Evolutionary conservation across 1,140 invertebrate species (phyloP).

Genomic region (Cyclargus thomasi): DNA sequence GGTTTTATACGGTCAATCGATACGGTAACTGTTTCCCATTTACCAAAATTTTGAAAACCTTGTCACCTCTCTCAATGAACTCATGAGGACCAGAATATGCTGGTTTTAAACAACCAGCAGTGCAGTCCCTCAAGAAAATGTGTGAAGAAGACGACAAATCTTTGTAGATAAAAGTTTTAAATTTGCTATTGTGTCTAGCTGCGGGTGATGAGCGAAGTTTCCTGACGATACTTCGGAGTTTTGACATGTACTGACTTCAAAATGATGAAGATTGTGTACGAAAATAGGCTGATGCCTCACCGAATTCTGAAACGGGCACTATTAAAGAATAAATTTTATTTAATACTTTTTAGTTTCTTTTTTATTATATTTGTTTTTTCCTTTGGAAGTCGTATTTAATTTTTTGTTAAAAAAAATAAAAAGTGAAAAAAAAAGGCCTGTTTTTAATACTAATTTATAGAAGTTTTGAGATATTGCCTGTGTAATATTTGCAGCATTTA

Average conservation of each 20-base stretch:
- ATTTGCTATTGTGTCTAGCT: not conserved
- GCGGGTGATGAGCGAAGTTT: constrained; percentile 16
- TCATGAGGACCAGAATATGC: constrained; percentile 24
- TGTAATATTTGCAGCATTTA: too few species aligned
- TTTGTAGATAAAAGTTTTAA: constrained; percentile 12
- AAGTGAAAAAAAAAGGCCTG: too few species aligned
- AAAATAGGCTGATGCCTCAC: too few species aligned
- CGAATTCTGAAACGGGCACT: too few species aligned
- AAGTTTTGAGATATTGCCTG: too few species aligned
- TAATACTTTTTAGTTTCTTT: too few species aligned
- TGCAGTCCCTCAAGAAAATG: constrained; percentile 20
- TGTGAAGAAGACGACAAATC: constrained; percentile 15
- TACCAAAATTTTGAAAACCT: constrained; percentile 9
- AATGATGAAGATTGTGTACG: too few species aligned
- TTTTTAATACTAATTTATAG: too few species aligned
- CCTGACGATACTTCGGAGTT: constrained; percentile 18
- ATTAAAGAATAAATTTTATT: too few species aligned
- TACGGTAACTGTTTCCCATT: constrained; percentile 22
- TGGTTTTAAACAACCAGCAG: constrained; percentile 20
- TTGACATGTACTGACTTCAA: constrained; percentile 17
- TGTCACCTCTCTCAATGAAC: constrained; percentile 17
- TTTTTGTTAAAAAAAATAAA: too few species aligned
- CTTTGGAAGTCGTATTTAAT: too few species aligned
- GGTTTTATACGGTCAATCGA: constrained; percentile 22
- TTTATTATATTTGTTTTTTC: too few species aligned